Conservation (phyloP, 2,888 invertebrate species). For the Machimus atricapillus region DNA sequence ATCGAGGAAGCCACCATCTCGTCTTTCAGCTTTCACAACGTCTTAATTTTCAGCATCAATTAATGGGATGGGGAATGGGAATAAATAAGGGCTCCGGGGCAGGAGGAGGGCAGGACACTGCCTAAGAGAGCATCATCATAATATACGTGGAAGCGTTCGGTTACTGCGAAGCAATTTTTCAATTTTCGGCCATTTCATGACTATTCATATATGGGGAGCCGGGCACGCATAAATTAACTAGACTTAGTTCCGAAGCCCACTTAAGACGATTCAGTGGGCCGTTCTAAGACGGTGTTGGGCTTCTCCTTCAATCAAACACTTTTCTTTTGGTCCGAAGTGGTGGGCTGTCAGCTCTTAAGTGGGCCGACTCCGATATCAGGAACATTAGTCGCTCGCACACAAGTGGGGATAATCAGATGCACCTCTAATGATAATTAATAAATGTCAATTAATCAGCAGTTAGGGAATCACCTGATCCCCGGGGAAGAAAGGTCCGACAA, state of each 20-base stretch:
- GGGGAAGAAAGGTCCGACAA: background rate
- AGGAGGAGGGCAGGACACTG: background rate
- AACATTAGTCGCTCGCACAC: conserved; percentile 1
- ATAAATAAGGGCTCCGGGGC: background rate
- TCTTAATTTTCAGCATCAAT: conserved; percentile 39
- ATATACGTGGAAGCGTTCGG: background rate
- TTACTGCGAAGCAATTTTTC: conserved; percentile 18
- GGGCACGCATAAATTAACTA: conserved; percentile 18
- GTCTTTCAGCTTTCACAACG: conserved; percentile 37
- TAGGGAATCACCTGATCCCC: background rate
- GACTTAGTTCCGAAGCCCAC: background rate
- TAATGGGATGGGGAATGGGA: background rate
- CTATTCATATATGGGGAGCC: conserved; percentile 12
- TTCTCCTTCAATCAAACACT: conserved; percentile 10
- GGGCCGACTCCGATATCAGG: conserved; percentile 2
- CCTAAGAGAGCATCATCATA: background rate
- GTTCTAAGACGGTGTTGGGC: background rate
- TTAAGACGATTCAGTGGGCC: background rate
- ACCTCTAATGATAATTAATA: conserved; percentile 41
- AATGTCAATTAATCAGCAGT: conserved; percentile 29
- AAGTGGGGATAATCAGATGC: conserved; percentile 26
- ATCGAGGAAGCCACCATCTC: conserved; percentile 35
- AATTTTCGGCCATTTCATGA: conserved; percentile 24
- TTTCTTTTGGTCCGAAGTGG: background rate
- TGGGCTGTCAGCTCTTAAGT: background rate